Percentiles rank a stretch among this genome's conserved stretches.
phyloP scores from a whole-genome alignment of 2,888 invertebrate species.

The Stictocephala bisonia region DNA sequence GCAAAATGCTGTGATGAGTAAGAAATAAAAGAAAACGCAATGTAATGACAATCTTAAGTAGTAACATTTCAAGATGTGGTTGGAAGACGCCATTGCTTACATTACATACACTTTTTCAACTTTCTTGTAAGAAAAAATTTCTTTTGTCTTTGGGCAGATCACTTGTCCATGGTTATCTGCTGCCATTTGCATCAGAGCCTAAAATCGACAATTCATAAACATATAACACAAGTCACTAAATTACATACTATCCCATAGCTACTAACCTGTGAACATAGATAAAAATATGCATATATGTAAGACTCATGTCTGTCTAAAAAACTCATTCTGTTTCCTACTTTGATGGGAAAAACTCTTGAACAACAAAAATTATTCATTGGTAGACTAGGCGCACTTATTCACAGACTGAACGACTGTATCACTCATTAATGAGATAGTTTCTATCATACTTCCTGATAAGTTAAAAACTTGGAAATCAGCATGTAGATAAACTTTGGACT shows the following conservation, averaged over 20 bases:
- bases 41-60: background rate
- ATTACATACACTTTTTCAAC: constrained; percentile 98
- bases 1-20: background rate
- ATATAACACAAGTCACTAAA: constrained; percentile 30
- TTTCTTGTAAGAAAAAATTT: constrained; percentile 89
- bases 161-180: constrained; percentile 90
- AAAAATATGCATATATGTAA: too few relatives aligned
- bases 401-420: too few relatives aligned
- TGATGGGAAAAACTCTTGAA: too few relatives aligned
- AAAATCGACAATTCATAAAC: too few relatives aligned
- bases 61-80: background rate
- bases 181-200: constrained; percentile 93
- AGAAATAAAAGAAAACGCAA: background rate
- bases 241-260: background rate
- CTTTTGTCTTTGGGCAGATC: constrained; percentile 94
- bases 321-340: too few relatives aligned
- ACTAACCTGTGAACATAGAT: background rate
- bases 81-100: constrained; percentile 68
- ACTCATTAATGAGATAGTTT: too few relatives aligned
- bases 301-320: too few relatives aligned
- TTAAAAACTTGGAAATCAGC: too few relatives aligned
- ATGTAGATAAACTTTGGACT: too few relatives aligned
- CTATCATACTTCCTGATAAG: too few relatives aligned
- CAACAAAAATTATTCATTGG: too few relatives aligned
- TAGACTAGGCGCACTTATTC: too few relatives aligned